Evolutionary conservation across 2,888 invertebrate genomes (phyloP).

Genomic region (Lasioglossum marginatum): DNA sequence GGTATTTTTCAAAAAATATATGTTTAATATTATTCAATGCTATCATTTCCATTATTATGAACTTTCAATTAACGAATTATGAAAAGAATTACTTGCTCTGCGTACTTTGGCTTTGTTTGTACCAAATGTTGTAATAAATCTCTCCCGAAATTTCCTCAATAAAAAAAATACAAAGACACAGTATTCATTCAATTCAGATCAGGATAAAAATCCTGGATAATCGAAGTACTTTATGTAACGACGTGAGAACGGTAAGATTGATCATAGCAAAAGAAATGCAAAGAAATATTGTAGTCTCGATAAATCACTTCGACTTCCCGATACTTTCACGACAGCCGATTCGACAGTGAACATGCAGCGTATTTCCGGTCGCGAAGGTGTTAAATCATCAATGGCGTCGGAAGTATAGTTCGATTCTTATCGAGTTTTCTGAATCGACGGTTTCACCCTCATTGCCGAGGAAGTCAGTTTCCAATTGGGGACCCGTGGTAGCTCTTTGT

Average conservation of each 20-base stretch:
- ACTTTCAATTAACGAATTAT: no score
- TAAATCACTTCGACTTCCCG: neutral
- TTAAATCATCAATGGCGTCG: neutral
- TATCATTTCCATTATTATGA: no score
- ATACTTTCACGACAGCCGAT: neutral
- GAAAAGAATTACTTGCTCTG: no score
- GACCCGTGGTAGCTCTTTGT: neutral
- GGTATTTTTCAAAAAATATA: no score
- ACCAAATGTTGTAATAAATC: no score
- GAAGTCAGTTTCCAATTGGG: constrained; percentile 4
- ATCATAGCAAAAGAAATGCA: no score
- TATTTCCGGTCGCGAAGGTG: neutral
- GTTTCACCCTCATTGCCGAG: no score
- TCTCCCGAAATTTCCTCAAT: no score
- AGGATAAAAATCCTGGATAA: neutral
- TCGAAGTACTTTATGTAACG: neutral
- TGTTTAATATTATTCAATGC: no score
- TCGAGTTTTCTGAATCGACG: neutral
- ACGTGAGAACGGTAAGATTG: neutral
- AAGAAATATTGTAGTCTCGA: neutral
- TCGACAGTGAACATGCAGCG: neutral
- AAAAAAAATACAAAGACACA: no score
- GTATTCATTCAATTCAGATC: neutral
- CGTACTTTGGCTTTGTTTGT: no score
- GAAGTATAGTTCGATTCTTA: neutral